A percentile compares a stretch with the other conserved stretches of the same genome.
These are phyloP conservation scores for Cygnus atratus DNA, from an alignment of 2,113 vertebrate species.

Conservation along the genomic window DNA sequence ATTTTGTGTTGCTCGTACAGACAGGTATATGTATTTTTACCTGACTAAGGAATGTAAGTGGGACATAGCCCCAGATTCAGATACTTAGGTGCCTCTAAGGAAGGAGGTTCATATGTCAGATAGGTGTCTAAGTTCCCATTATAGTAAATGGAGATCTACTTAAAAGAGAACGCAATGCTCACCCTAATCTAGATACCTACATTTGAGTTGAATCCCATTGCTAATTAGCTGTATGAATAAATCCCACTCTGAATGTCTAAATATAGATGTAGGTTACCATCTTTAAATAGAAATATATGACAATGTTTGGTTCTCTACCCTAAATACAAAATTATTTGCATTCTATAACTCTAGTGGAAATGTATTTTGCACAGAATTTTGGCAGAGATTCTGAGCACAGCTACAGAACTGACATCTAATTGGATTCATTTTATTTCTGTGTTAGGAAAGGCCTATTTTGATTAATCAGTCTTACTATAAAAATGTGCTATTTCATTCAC, in stretches of 20 bases:
- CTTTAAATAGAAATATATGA: not conserved
- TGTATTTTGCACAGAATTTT: not conserved
- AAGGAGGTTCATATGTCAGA: not conserved
- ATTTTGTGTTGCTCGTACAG: not conserved
- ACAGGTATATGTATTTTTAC: not conserved
- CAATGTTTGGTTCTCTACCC: not conserved
- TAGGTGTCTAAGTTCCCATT: not conserved
- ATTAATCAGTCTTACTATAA: constrained; percentile 10
- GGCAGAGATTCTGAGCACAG: not conserved
- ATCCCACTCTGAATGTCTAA: not conserved
- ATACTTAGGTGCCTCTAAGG: not conserved
- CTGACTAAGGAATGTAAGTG: not conserved
- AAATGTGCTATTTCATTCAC: not conserved
- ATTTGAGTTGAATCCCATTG: not conserved
- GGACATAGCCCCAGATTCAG: not conserved
- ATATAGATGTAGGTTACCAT: not conserved
- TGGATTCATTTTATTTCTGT: constrained; percentile 7
- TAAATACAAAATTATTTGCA: not conserved
- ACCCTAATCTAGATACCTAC: not conserved
- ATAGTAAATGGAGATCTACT: not conserved
- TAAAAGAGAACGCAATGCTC: not conserved
- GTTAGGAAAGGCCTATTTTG: not conserved
- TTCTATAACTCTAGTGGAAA: not conserved
- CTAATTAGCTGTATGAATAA: not conserved
- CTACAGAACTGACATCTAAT: not conserved